A percentile compares a stretch with the other conserved stretches of the same genome.
Evolutionary conservation across 1,140 invertebrate species (phyloP).

Genomic region (Rhagoletis pomonella): DNA sequence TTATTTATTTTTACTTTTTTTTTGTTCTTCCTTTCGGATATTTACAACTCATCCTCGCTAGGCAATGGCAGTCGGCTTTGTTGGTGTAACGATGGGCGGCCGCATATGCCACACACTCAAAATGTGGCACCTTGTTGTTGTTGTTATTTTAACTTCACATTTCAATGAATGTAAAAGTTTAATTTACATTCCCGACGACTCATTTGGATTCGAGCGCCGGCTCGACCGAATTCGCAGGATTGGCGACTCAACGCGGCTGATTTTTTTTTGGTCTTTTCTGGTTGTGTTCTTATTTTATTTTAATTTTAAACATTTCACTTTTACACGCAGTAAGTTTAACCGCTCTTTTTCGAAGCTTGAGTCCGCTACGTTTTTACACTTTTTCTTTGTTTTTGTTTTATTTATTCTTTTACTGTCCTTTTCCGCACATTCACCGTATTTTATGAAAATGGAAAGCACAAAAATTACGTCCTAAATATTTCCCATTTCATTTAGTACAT

Average conservation of each 20-base stretch:
- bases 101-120: slow-evolving; percentile 5
- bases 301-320: neutral
- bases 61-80: neutral
- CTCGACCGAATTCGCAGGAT: slow-evolving; percentile 37
- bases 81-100: neutral
- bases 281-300: neutral
- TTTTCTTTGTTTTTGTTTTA: neutral
- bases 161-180: slow-evolving; percentile 52
- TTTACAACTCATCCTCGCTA: slow-evolving; percentile 19
- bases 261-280: neutral
- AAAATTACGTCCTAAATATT: slow-evolving; percentile 12
- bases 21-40: neutral
- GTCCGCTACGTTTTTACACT: neutral
- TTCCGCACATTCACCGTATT: slow-evolving; percentile 10
- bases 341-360: neutral
- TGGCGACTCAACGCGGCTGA: neutral
- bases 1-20: neutral
- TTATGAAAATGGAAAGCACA: neutral
- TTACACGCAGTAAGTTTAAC: neutral
- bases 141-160: slow-evolving; percentile 52
- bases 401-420: neutral
- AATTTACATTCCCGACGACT: slow-evolving; percentile 51
- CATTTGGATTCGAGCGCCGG: slow-evolving; percentile 22
- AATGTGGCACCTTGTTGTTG: neutral
- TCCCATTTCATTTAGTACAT: neutral